Base-by-base conservation (phyloP, 2,113 vertebrate genomes). In the Eudyptes chrysolophus region DNA sequence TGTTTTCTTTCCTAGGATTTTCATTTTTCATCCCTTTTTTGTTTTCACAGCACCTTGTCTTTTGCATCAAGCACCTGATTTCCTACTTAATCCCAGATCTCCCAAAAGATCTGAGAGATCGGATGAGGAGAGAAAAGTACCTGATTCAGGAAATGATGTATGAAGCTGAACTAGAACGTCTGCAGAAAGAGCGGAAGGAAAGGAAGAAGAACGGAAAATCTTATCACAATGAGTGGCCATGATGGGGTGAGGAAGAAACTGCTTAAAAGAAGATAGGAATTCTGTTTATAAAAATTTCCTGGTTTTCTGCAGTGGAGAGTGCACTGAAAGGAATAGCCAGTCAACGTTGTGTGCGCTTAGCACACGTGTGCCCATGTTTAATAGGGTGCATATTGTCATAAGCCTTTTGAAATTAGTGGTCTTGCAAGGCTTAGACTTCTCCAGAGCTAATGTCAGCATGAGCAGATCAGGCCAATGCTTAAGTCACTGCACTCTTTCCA, bases 61-160 rank as follows among this genome's bases (percentile, higher is more conserved):
- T 99, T 95, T 99, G 99, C 96, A 99, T 99, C 98, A 99, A 99
- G 95, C 99, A 99, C 97, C 98, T 99, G 98, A 99, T 99, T 90
- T 99, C 99, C 16, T 99, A 99, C 97, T 98, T 99, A 98, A 99
- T 99, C 98, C 99, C 99, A 49, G 99, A 99, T 98, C 99, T 99
- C 94, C 99, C 99, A 29, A 99, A 99, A 98, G 99, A 99, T 98
- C 98, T 99, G 89, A 98, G 99, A 84, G 99, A 99, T 94, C 98
- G 99, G 40, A 99, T 99, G 99, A 98, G 99, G 68, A 98, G 99
- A 91, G 99, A 99, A 96, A 99, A 99, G 95, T 99, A 99, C 89
- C 96, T 99, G 74, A 99, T 99, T 97, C 99, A 99, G 98, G 99
- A 99, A 98, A 99, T 99, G 99, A 99, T 99, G 99, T 99, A 99